phyloP scores from a whole-genome alignment of 2,113 vertebrate genomes.

The Gymnocephalus cernua region DNA sequence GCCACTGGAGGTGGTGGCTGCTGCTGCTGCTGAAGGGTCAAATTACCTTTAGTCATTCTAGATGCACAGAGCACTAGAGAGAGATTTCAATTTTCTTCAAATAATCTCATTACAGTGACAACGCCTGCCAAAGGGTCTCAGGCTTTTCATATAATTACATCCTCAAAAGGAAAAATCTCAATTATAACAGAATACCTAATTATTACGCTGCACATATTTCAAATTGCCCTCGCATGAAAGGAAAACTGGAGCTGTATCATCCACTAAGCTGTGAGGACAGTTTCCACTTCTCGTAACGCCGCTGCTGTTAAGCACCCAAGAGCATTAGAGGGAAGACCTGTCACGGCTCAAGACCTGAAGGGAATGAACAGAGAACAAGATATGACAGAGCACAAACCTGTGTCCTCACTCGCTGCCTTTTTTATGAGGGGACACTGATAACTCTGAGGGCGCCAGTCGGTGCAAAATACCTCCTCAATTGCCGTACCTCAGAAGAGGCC shows the following conservation, averaged over 20 bases:
- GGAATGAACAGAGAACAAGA: conserved; percentile 71
- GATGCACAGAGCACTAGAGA: conserved; percentile 72
- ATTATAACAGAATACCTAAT: conserved; percentile 83
- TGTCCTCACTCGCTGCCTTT: conserved; percentile 65
- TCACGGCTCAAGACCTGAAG: conserved; percentile 70
- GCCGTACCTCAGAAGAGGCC: conserved; percentile 59
- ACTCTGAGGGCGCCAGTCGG: conserved; percentile 56
- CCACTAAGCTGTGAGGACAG: conserved; percentile 70
- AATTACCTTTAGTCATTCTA: conserved; percentile 77
- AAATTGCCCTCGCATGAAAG: conserved; percentile 72
- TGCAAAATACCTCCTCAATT: conserved; percentile 56
- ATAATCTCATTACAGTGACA: conserved; percentile 82
- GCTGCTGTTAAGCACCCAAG: conserved; percentile 74
- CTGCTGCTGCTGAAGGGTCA: conserved; percentile 71
- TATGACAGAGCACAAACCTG: conserved; percentile 74
- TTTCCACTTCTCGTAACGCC: conserved; percentile 65
- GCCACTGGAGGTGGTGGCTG: conserved; percentile 48
- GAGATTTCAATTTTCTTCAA: conserved; percentile 82
- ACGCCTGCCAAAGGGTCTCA: conserved; percentile 77
- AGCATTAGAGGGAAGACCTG: conserved; percentile 75
- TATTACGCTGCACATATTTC: conserved; percentile 68
- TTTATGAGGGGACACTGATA: conserved; percentile 66
- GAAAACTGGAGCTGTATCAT: conserved; percentile 65
- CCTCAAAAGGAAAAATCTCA: conserved; percentile 81
- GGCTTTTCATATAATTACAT: conserved; percentile 81